A percentile compares a stretch with the other conserved stretches of the same genome.
These are phyloP conservation scores for Oryzias melastigma DNA, from an alignment of 2,113 vertebrate genomes.

Conservation along the genomic window DNA sequence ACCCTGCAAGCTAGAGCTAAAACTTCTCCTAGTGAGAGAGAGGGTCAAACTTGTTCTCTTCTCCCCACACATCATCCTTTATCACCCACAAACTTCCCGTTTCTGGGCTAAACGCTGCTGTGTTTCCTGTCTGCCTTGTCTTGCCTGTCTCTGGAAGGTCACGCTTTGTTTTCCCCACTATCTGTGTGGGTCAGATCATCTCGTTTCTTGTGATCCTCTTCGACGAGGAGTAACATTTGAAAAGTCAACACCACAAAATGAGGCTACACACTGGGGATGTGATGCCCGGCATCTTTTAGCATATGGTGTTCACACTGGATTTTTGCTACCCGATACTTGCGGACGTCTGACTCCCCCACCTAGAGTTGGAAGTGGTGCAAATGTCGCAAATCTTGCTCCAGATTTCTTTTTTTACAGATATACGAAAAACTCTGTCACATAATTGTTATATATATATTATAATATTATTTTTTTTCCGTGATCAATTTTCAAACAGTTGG, in stretches of 20 bases:
- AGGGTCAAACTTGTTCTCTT: conserved; percentile 49
- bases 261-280: too few species aligned
- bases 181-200: not conserved
- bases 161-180: not conserved
- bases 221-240: conserved; percentile 8
- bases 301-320: too few species aligned
- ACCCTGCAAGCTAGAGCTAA: conserved; percentile 16
- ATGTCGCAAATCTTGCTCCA: too few species aligned
- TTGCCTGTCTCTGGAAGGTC: conserved; percentile 26
- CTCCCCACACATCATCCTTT: conserved; percentile 42
- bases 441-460: too few species aligned
- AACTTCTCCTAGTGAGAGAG: conserved; percentile 23
- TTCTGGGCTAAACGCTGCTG: conserved; percentile 33
- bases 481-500: too few species aligned
- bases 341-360: too few species aligned
- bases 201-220: conserved; percentile 16
- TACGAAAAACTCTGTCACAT: too few species aligned
- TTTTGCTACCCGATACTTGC: too few species aligned
- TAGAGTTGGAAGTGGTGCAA: too few species aligned
- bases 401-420: too few species aligned
- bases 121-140: conserved; percentile 6
- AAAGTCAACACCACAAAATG: not conserved
- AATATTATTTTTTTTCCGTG: too few species aligned
- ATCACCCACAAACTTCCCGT: conserved; percentile 14
- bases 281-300: too few species aligned